phyloP scores from a whole-genome alignment of 2,113 vertebrate genomes.

The Sylvilagus bachmani region DNA sequence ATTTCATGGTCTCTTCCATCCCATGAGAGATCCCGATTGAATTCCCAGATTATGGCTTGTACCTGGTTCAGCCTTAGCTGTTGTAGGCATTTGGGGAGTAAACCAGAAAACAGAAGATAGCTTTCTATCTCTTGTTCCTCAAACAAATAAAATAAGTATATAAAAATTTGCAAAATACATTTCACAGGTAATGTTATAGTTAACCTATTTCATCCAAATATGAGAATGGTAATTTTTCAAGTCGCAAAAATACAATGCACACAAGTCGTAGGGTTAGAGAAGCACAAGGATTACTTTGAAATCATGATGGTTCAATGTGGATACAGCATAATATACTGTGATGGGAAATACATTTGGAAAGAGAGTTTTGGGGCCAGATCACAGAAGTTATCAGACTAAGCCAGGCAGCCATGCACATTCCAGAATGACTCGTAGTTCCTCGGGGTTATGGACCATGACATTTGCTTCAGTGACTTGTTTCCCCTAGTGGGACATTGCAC shows the following conservation, averaged over 20 bases:
- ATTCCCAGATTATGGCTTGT: too few species aligned
- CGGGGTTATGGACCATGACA: neutral
- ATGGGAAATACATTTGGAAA: constrained; percentile 20
- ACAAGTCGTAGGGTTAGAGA: neutral
- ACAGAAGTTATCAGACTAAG: constrained; percentile 35
- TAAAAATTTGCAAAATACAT: too few species aligned
- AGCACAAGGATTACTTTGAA: neutral
- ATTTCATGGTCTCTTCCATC: too few species aligned
- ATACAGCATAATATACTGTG: neutral
- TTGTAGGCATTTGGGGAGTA: too few species aligned
- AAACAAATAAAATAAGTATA: too few species aligned
- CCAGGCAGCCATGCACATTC: neutral
- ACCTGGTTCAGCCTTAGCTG: too few species aligned
- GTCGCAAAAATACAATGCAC: neutral
- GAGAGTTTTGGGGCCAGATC: neutral
- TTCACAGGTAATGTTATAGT: neutral
- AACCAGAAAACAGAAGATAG: too few species aligned
- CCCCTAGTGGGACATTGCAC: neutral
- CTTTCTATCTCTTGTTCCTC: too few species aligned
- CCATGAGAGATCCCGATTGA: too few species aligned
- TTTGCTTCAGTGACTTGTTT: neutral
- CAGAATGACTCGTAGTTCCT: neutral
- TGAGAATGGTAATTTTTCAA: neutral
- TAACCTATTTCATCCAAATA: constrained; percentile 43
- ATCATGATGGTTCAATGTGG: neutral